Conservation (phyloP, 1,140 invertebrate genomes). For the Zaprionus camerounensis region DNA sequence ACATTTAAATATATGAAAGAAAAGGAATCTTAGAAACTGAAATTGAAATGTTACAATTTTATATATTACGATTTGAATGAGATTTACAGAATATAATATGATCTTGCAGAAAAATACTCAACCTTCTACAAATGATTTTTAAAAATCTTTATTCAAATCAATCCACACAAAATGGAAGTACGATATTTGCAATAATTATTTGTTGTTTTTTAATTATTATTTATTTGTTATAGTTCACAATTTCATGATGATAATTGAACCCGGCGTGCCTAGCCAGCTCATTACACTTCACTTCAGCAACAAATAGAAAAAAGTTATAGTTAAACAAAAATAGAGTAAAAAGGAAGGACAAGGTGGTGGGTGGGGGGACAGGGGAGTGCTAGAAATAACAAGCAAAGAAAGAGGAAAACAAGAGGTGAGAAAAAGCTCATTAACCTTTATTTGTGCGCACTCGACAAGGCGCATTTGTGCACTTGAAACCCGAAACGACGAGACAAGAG, state of each 20-base stretch:
- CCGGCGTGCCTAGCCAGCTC: not conserved
- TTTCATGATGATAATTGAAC: not conserved
- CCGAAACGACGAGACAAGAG: conserved; percentile 18
- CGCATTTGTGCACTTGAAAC: conserved; percentile 55
- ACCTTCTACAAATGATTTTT: not conserved
- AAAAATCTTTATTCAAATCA: not conserved
- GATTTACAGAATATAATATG: not conserved
- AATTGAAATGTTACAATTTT: too few species aligned
- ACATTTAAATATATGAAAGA: too few species aligned
- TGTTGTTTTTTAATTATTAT: not conserved
- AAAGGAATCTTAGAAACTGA: too few species aligned
- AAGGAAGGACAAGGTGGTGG: not conserved
- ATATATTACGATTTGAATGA: too few species aligned
- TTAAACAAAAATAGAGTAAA: conserved; percentile 10
- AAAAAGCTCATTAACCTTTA: conserved; percentile 77
- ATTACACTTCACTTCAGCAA: conserved; percentile 37
- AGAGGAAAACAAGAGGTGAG: conserved; percentile 28
- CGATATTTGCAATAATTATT: not conserved
- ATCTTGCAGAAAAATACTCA: not conserved
- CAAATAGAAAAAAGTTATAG: conserved; percentile 17
- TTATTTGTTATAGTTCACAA: not conserved
- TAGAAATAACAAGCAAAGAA: conserved; percentile 9
- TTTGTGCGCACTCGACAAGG: conserved; percentile 52
- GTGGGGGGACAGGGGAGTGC: not conserved
- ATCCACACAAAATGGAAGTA: too few species aligned